Conservation (phyloP, 2,888 invertebrate genomes). For the Sisyra terminalis region DNA sequence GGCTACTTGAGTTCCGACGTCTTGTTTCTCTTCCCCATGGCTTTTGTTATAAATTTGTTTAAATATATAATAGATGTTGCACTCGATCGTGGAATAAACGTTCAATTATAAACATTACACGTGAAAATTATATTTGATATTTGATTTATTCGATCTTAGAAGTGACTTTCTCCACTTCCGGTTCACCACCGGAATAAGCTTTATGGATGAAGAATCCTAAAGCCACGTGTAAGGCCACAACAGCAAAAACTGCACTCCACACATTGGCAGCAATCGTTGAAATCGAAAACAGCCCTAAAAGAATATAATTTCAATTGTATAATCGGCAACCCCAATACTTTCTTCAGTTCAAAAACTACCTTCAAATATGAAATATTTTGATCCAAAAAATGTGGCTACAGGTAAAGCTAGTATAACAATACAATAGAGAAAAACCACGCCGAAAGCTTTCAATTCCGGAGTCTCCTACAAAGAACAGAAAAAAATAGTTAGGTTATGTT, state of each 20-base stretch:
- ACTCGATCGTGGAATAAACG: too few species aligned
- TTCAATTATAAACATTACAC: too few species aligned
- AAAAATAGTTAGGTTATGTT: neutral
- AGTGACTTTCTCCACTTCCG: slow-evolving; percentile 25
- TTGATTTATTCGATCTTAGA: slow-evolving; percentile 5
- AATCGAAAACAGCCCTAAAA: slow-evolving; percentile 32
- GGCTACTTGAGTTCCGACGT: too few species aligned
- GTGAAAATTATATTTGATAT: too few species aligned
- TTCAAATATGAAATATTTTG: slow-evolving; percentile 55
- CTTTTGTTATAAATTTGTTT: too few species aligned
- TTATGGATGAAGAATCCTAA: slow-evolving; percentile 62
- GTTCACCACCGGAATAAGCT: slow-evolving; percentile 51
- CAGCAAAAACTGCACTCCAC: slow-evolving; percentile 60
- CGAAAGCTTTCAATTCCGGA: slow-evolving; percentile 55
- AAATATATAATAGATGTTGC: too few species aligned
- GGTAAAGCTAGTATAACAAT: slow-evolving; percentile 60
- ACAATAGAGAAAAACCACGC: slow-evolving; percentile 59
- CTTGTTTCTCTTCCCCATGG: too few species aligned
- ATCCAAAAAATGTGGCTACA: slow-evolving; percentile 52
- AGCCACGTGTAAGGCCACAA: slow-evolving; percentile 57
- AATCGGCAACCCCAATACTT: slow-evolving; percentile 9
- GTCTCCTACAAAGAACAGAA: slow-evolving; percentile 26
- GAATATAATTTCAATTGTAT: slow-evolving; percentile 17
- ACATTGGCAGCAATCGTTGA: slow-evolving; percentile 49
- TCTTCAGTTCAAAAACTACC: slow-evolving; percentile 31